Evolutionary conservation across 2,113 vertebrate genomes (phyloP).

Genomic region (Rafetus swinhoei): DNA sequence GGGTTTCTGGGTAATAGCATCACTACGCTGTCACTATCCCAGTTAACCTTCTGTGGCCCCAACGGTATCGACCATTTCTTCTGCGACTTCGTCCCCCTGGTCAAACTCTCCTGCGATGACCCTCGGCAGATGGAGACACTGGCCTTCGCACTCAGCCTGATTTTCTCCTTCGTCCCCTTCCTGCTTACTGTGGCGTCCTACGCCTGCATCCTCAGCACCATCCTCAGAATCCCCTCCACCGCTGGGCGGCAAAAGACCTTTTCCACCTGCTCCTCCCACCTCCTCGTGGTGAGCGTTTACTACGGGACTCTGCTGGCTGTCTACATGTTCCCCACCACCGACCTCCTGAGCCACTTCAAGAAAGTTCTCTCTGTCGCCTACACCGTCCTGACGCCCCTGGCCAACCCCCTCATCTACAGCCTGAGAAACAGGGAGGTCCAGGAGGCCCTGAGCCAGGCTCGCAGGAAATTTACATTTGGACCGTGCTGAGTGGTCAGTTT

Average conservation of each 20-base stretch:
- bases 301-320: background rate
- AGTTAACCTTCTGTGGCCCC: background rate
- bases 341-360: too few species aligned
- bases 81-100: background rate
- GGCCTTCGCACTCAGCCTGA: background rate
- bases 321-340: background rate
- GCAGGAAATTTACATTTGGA: background rate
- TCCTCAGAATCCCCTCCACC: background rate
- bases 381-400: too few species aligned
- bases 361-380: too few species aligned
- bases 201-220: background rate
- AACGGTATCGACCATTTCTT: background rate
- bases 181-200: background rate
- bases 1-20: background rate
- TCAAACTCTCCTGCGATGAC: background rate
- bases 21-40: fast-evolving
- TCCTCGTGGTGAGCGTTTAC: background rate
- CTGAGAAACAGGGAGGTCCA: too few species aligned
- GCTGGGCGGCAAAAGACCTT: background rate
- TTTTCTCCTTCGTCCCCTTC: background rate
- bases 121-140: background rate
- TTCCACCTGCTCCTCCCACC: background rate
- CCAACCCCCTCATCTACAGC: too few species aligned
- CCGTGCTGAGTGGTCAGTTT: background rate
- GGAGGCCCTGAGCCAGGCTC: too few species aligned